A percentile compares a stretch with the other conserved stretches of the same genome.
Evolutionary conservation across 2,113 vertebrate species (phyloP).

Genomic region (Cinclus cinclus): DNA sequence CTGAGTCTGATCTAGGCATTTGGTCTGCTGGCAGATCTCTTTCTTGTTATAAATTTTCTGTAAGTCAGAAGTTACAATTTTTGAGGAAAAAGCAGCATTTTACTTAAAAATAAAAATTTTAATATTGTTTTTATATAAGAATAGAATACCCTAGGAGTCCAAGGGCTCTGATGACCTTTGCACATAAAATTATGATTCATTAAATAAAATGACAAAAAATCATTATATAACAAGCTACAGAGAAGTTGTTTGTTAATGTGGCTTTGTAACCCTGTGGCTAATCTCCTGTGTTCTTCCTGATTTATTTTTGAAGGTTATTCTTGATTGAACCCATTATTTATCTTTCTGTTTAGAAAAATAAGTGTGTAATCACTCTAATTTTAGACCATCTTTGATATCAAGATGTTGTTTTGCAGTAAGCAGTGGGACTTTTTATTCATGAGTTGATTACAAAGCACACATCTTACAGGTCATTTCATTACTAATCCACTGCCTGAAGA

Average conservation of each 20-base stretch:
- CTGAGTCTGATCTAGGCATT: background rate
- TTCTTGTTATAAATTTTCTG: background rate
- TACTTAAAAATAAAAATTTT: background rate
- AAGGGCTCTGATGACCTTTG: background rate
- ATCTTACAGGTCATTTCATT: background rate
- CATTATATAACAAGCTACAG: background rate
- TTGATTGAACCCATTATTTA: conserved; percentile 16
- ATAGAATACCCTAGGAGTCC: background rate
- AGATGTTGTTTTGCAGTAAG: background rate
- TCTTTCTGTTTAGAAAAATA: conserved; percentile 12
- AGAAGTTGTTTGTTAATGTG: background rate
- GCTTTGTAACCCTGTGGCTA: background rate
- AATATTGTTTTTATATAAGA: background rate
- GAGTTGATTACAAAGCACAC: background rate
- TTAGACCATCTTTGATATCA: conserved; percentile 28
- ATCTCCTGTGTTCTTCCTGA: background rate
- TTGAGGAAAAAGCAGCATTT: background rate
- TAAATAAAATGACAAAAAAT: background rate
- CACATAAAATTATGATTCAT: background rate
- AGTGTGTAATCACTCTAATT: conserved; percentile 6
- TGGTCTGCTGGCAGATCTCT: background rate
- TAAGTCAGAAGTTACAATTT: background rate
- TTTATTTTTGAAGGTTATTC: background rate
- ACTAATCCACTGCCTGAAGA: background rate
- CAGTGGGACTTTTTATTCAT: background rate